Evolutionary conservation across 2,888 invertebrate genomes (phyloP).

Genomic region (Catocala fraxini): DNA sequence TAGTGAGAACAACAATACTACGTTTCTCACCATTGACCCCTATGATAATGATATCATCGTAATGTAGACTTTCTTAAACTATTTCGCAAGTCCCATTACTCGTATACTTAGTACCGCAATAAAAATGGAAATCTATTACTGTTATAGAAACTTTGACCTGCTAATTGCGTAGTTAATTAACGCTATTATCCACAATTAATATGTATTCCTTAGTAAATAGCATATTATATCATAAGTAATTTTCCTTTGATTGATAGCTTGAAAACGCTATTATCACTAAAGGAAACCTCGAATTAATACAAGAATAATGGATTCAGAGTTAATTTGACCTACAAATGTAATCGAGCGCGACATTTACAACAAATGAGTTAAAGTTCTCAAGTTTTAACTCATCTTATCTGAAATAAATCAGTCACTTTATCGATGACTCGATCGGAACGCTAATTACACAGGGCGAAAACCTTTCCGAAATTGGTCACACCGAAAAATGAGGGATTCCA

Average conservation of each 20-base stretch:
- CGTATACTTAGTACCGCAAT: too few relatives aligned
- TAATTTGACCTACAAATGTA: neutral
- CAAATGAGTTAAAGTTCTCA: conserved; percentile 9
- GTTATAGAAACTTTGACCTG: too few relatives aligned
- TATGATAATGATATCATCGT: neutral
- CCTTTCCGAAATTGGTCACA: conserved; percentile 21
- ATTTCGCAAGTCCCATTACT: neutral
- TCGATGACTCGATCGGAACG: conserved; percentile 20
- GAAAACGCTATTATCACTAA: too few relatives aligned
- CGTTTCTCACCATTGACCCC: neutral
- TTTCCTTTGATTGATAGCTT: too few relatives aligned
- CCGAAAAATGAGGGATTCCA: conserved; percentile 54
- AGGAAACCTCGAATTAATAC: too few relatives aligned
- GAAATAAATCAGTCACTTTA: conserved; percentile 14
- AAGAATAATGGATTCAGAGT: too few relatives aligned
- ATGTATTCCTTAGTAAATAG: too few relatives aligned
- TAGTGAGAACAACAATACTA: neutral
- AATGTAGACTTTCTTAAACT: neutral
- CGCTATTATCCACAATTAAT: too few relatives aligned
- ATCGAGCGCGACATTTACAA: conserved; percentile 3
- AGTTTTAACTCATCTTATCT: conserved; percentile 6
- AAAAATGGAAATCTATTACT: too few relatives aligned
- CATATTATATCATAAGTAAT: too few relatives aligned
- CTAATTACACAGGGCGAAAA: conserved; percentile 39
- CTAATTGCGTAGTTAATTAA: too few relatives aligned